A percentile compares a stretch with the other conserved stretches of the same genome.
Evolutionary conservation across 2,113 vertebrate species (phyloP).

Genomic region (Vanacampus margaritifer): DNA sequence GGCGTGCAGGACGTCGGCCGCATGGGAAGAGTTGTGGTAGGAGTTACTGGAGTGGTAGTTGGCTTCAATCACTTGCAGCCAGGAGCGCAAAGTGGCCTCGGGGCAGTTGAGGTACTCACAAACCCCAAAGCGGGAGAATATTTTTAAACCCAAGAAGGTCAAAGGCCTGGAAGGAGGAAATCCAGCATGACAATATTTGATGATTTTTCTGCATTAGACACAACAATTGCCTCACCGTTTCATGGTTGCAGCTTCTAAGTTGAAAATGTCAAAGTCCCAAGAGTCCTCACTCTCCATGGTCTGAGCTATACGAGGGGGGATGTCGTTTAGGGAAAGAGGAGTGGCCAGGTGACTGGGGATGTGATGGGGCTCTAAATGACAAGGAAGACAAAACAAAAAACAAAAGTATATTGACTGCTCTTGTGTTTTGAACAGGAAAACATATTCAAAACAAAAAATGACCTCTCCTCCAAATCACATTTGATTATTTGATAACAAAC

Average conservation of each 20-base stretch:
- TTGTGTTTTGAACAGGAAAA: neutral
- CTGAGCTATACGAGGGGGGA: conserved; percentile 84
- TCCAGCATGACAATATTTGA: conserved; percentile 31
- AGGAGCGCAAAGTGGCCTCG: conserved; percentile 85
- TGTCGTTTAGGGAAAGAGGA: conserved; percentile 81
- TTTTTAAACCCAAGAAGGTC: conserved; percentile 90
- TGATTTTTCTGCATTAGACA: neutral
- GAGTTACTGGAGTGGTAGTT: conserved; percentile 93
- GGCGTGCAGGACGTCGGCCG: conserved; percentile 92
- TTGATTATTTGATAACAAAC: neutral
- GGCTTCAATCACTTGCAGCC: conserved; percentile 90
- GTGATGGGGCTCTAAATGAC: conserved; percentile 78
- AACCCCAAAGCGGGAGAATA: conserved; percentile 90
- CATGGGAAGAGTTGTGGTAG: conserved; percentile 95
- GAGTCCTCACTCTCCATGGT: conserved; percentile 91
- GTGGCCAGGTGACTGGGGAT: conserved; percentile 73
- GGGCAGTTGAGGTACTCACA: conserved; percentile 92
- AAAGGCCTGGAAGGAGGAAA: conserved; percentile 78
- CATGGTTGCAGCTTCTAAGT: conserved; percentile 88
- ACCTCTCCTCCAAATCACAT: no score
- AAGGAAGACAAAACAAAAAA: conserved; percentile 4
- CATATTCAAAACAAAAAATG: neutral
- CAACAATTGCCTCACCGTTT: conserved; percentile 78
- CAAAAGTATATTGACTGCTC: neutral
- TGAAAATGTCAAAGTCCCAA: conserved; percentile 96